Conservation (phyloP, 2,797 vertebrate genomes). For the Protonibea diacanthus region DNA sequence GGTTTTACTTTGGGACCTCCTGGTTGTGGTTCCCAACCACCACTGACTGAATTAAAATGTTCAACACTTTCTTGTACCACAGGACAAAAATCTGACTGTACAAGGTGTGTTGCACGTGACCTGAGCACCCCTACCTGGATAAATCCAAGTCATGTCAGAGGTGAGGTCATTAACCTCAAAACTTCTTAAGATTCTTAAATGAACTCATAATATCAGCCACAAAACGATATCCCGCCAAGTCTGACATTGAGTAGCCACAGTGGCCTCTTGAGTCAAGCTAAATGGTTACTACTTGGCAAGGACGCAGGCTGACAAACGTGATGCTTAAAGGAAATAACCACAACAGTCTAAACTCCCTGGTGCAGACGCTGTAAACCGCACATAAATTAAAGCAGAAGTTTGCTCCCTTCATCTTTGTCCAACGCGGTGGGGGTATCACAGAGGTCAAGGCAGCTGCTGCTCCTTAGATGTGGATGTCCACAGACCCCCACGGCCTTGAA, state of each 20-base stretch:
- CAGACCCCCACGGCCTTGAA: conserved; percentile 39
- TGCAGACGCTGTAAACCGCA: conserved; percentile 13
- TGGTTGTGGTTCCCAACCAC: too few species aligned
- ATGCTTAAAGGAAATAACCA: conserved; percentile 11
- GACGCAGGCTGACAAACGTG: conserved; percentile 12
- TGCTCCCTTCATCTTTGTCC: conserved; percentile 59
- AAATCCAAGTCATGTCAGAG: background rate
- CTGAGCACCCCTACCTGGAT: background rate
- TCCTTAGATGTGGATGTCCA: conserved; percentile 59
- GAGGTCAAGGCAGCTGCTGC: conserved; percentile 65
- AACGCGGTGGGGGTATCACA: conserved; percentile 33
- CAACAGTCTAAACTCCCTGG: background rate
- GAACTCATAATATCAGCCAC: background rate
- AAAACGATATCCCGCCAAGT: background rate
- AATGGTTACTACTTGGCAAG: background rate
- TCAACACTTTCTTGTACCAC: background rate
- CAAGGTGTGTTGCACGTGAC: background rate
- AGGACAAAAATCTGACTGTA: too few species aligned
- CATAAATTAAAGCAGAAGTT: conserved; percentile 20
- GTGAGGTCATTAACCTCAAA: background rate
- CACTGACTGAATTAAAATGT: background rate
- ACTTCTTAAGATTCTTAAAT: background rate
- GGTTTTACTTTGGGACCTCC: background rate
- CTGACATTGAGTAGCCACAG: conserved; percentile 10
- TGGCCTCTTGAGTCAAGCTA: conserved; percentile 3